Evolutionary conservation across 2,113 vertebrate species (phyloP), one percentile per base, ranked within the genome.

Genomic region (Cynocephalus volans): DNA sequence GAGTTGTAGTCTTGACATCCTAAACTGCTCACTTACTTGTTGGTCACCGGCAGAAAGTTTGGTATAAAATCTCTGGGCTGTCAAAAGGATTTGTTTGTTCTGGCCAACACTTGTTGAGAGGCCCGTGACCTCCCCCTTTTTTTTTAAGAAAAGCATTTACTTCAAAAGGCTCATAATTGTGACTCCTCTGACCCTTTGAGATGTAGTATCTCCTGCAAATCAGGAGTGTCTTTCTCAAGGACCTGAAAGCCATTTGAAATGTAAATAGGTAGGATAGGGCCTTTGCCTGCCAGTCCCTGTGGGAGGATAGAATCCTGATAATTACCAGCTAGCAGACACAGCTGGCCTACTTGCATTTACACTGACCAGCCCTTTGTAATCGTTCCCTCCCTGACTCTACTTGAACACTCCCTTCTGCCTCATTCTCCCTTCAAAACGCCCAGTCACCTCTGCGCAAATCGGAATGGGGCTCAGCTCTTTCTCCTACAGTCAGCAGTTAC

Each of bases 21-120:
- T 36, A 54, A 92, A 90, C 24, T 76, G 31, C 18, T 52, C 48
- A 65, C 28, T 93, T 69, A 79, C 72, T 75, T 87, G 69, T 36
- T 80, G 83, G 73, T 90, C 84, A 96, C 23, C 88, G 75, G 54
- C 33, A 73, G 52, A 36, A 81, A 84, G 14, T 88, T 54, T 92
- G 76, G 48, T 75, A 92, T 19, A 89, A 87, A 96, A 70, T 45
- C 17, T 72, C 81, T 45, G n/a, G 8, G 88, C 15, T 52, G 64
- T 94, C 88, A 79, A 67, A 69, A 88, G 50, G 31, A 24, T 45
- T 45, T 58, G 69, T 90, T 65, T 92, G 72, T 72, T 69, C 33
- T 85, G 58, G 45, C 31, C 72, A 80, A 88, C 85, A 67, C 41
- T 33, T 24, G 31, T 23, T 13, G 28, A 54, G 4, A 60, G 65